A percentile compares a stretch with the other conserved stretches of the same genome.
phyloP scores from a whole-genome alignment of 1,140 invertebrate species.

The Eurosta solidaginis region DNA sequence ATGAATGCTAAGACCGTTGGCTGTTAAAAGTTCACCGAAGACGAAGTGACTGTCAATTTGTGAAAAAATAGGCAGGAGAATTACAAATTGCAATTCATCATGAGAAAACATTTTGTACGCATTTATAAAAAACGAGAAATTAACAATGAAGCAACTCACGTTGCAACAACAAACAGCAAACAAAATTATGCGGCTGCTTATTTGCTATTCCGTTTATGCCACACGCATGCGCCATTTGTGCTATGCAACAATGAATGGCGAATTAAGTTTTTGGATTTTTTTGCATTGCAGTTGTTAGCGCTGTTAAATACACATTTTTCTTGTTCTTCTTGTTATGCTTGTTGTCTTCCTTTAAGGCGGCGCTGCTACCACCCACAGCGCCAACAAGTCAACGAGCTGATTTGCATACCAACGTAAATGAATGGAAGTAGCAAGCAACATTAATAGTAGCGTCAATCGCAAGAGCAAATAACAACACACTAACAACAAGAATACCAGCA shows the following conservation, averaged over 20 bases:
- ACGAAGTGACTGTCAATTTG: slow-evolving; percentile 24
- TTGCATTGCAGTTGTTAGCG: background rate
- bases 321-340: background rate
- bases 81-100: slow-evolving; percentile 28
- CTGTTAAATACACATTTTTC: background rate
- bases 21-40: background rate
- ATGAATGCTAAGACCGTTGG: background rate
- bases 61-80: slow-evolving; percentile 23
- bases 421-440: background rate
- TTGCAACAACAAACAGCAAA: background rate
- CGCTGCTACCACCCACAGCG: background rate
- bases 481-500: background rate
- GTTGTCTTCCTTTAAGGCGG: background rate
- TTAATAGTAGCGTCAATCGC: background rate
- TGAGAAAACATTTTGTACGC: slow-evolving; percentile 20
- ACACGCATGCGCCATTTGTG: slow-evolving; percentile 13
- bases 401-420: slow-evolving; percentile 25
- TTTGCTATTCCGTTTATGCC: background rate
- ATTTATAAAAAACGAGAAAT: background rate
- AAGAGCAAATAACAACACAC: too few relatives aligned
- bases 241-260: background rate
- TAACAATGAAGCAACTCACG: background rate
- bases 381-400: slow-evolving; percentile 22
- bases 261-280: background rate
- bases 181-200: background rate